A percentile compares a stretch with the other conserved stretches of the same genome.
Evolutionary conservation across 1,140 invertebrate genomes (phyloP).

Genomic region (Parapsyche elsis): DNA sequence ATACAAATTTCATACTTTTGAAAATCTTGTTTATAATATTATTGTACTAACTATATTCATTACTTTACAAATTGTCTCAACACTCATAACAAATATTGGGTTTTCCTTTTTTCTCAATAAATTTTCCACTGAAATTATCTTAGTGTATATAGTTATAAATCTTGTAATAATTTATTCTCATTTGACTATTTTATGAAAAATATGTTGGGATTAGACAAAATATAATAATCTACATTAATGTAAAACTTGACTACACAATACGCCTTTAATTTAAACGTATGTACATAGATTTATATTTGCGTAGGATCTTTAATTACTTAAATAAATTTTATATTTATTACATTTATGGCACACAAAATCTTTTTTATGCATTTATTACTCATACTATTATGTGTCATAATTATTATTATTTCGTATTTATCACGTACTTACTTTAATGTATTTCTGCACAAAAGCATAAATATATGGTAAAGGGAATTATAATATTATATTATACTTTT

Average conservation of each 20-base stretch:
- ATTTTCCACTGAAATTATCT: conserved; percentile 43
- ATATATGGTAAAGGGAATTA: conserved; percentile 32
- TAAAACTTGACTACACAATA: conserved; percentile 35
- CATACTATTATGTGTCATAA: conserved; percentile 55
- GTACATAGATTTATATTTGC: conserved; percentile 51
- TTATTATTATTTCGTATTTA: conserved; percentile 44
- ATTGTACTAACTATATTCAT: background rate
- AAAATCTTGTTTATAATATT: background rate
- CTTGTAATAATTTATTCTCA: conserved; percentile 50
- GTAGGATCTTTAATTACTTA: conserved; percentile 46
- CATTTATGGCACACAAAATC: conserved; percentile 55
- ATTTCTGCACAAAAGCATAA: conserved; percentile 19
- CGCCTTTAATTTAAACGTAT: conserved; percentile 46
- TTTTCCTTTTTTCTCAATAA: background rate
- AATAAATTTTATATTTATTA: conserved; percentile 45
- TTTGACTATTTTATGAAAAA: conserved; percentile 51
- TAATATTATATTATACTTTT: conserved; percentile 38
- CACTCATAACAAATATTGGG: background rate
- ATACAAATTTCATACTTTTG: background rate
- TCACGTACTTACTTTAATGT: conserved; percentile 47
- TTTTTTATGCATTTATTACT: conserved; percentile 45
- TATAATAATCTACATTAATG: conserved; percentile 31
- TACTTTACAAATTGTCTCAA: background rate
- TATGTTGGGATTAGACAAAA: conserved; percentile 28
- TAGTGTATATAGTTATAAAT: conserved; percentile 22